phyloP scores from a whole-genome alignment of 2,797 vertebrate species.

The Pseudochirops cupreus region DNA sequence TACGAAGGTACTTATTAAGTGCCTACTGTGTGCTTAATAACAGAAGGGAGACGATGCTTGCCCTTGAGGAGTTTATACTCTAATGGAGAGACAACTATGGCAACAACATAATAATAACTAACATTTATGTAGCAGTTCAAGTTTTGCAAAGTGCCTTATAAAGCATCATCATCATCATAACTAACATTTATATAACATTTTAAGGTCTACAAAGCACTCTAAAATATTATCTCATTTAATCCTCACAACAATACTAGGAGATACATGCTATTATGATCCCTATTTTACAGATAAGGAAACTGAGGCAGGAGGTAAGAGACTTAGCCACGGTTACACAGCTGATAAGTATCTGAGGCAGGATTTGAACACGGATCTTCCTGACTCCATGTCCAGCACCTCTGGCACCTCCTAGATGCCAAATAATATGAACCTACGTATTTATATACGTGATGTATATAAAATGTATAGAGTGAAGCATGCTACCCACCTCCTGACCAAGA shows the following conservation, averaged over 20 bases:
- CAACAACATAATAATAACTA: background rate
- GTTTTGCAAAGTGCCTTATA: background rate
- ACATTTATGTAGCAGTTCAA: background rate
- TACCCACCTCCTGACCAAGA: no score
- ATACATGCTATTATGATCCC: background rate
- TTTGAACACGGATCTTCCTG: no score
- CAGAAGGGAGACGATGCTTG: no score
- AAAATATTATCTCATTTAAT: background rate
- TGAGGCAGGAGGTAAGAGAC: background rate
- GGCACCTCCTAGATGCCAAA: no score
- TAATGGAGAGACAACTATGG: no score
- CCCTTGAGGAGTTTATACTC: no score
- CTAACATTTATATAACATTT: background rate
- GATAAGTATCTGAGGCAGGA: no score
- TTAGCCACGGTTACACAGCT: no score
- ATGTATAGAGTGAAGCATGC: no score
- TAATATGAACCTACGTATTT: no score
- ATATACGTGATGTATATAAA: no score
- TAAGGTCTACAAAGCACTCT: background rate
- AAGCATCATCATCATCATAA: background rate
- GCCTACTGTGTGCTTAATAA: background rate
- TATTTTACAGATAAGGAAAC: background rate
- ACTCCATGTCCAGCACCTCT: no score
- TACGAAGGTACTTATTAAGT: background rate
- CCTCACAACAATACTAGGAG: background rate